These are phyloP conservation scores for Eupithecia tripunctaria DNA, from an alignment of 2,888 invertebrate genomes.

Conservation along the genomic window DNA sequence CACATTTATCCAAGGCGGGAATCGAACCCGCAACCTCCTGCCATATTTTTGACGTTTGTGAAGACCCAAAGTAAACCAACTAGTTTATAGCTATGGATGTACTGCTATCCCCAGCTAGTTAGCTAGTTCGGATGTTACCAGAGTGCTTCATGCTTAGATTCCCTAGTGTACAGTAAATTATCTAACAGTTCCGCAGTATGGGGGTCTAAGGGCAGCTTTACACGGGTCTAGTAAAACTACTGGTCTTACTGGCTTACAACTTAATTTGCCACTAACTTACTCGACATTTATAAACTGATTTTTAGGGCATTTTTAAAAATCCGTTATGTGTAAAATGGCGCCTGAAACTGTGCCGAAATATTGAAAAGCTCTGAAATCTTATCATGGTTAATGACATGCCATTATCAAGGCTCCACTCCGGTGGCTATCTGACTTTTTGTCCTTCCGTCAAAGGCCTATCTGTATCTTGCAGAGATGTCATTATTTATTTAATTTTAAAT, in stretches of 20 bases:
- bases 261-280: not conserved
- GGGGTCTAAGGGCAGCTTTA: not conserved
- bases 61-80: not conserved
- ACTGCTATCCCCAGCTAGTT: not conserved
- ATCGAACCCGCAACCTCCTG: too few relatives aligned
- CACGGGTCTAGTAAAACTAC: not conserved
- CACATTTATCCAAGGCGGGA: too few relatives aligned
- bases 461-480: too few relatives aligned
- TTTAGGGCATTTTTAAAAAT: not conserved
- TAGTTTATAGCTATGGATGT: not conserved
- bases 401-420: not conserved
- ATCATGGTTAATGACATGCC: too few relatives aligned
- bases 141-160: not conserved
- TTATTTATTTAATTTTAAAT: too few relatives aligned
- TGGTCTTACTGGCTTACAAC: not conserved
- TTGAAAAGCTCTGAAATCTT: too few relatives aligned
- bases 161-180: conserved; percentile 29
- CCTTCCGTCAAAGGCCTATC: not conserved
- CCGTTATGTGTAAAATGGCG: too few relatives aligned
- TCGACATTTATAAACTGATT: not conserved
- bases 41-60: not conserved
- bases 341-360: too few relatives aligned
- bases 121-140: not conserved
- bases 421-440: not conserved
- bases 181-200: conserved; percentile 36